A percentile compares a stretch with the other conserved stretches of the same genome.
Conservation (phyloP, 2,113 vertebrate species). For the Poecile atricapillus region DNA sequence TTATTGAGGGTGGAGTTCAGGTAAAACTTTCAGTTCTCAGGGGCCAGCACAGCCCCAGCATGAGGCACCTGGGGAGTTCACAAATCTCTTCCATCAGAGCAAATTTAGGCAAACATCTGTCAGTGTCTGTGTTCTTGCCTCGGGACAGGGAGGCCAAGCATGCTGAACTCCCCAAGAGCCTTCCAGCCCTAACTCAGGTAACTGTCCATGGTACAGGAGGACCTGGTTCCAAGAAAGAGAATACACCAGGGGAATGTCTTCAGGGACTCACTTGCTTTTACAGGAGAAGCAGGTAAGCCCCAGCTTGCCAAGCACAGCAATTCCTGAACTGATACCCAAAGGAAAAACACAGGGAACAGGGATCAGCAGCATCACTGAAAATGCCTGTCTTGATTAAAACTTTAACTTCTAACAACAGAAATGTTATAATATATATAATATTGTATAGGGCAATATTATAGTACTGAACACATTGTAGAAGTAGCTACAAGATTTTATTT, state of each 20-base stretch:
- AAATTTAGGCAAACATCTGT: not conserved
- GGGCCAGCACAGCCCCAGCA: not conserved
- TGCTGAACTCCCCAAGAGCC: not conserved
- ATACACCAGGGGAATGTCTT: not conserved
- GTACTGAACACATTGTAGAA: not conserved
- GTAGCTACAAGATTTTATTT: not conserved
- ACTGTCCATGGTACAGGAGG: not conserved
- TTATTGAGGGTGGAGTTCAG: not conserved
- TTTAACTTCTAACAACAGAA: not conserved
- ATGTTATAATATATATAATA: fast-evolving
- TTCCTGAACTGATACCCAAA: not conserved
- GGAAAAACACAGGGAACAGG: not conserved
- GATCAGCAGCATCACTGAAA: not conserved
- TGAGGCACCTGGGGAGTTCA: not conserved
- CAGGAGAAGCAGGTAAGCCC: not conserved
- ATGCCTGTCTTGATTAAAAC: not conserved
- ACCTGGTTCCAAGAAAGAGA: not conserved
- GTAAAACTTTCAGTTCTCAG: not conserved
- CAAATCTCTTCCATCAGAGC: not conserved
- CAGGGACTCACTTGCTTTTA: not conserved
- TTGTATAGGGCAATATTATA: not conserved
- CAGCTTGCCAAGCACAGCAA: not conserved
- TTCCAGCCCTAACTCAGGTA: not conserved
- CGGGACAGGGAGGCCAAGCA: fast-evolving
- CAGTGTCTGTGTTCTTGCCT: not conserved